phyloP scores from a whole-genome alignment of 1,140 invertebrate species.

The Hycleus phaleratus region DNA sequence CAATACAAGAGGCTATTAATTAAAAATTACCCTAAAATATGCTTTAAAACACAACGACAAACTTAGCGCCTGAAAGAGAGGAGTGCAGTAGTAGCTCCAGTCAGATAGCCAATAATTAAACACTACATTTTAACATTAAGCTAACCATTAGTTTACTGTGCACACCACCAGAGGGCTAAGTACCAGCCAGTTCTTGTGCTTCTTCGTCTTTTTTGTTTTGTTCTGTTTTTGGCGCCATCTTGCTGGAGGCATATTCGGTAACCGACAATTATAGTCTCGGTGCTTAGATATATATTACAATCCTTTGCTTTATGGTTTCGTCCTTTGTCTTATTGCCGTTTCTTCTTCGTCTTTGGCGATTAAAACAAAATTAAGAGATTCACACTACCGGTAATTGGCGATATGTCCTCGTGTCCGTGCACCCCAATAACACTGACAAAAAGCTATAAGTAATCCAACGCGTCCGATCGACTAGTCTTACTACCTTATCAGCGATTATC shows the following conservation, averaged over 20 bases:
- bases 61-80: neutral
- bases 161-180: conserved; percentile 25
- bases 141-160: conserved; percentile 33
- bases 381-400: neutral
- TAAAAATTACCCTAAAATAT: conserved; percentile 34
- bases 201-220: conserved; percentile 15
- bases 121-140: conserved; percentile 32
- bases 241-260: conserved; percentile 27
- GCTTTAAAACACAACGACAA: conserved; percentile 19
- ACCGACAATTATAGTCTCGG: conserved; percentile 34
- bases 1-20: conserved; percentile 19
- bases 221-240: conserved; percentile 38
- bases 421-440: no score
- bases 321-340: neutral
- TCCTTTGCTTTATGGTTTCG: conserved; percentile 24
- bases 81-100: conserved; percentile 27
- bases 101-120: conserved; percentile 31
- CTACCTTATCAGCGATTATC: neutral
- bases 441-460: neutral
- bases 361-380: conserved; percentile 25
- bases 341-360: neutral
- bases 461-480: neutral
- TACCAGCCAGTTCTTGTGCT: neutral
- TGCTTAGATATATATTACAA: conserved; percentile 32
- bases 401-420: no score